Evolutionary conservation across 2,797 vertebrate genomes (phyloP).

Genomic region (Linurgus olivaceus): DNA sequence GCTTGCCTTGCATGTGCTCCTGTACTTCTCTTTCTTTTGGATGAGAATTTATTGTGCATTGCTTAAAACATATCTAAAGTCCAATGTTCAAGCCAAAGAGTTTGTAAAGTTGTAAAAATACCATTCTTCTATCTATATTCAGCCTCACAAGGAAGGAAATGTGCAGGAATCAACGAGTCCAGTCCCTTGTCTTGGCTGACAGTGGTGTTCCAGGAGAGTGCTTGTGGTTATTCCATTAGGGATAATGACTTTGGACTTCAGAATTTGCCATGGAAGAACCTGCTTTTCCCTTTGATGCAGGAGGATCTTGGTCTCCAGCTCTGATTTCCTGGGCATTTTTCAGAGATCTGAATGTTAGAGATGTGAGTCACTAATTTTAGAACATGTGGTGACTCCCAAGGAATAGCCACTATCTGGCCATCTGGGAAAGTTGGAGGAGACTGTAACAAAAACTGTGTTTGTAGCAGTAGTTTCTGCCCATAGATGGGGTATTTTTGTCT

Average conservation of each 20-base stretch:
- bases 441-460: not conserved
- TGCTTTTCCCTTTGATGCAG: not conserved
- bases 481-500: not conserved
- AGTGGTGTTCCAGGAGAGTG: not conserved
- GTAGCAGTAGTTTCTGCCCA: not conserved
- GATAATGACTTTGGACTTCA: not conserved
- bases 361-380: not conserved
- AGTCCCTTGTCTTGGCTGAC: not conserved
- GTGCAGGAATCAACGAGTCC: not conserved
- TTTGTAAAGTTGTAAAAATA: constrained; percentile 33
- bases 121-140: not conserved
- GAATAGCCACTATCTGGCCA: constrained; percentile 3
- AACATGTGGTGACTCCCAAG: not conserved
- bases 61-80: not conserved
- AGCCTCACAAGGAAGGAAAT: not conserved
- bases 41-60: not conserved
- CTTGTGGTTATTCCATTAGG: not conserved
- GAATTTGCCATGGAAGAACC: not conserved
- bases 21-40: not conserved
- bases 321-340: not conserved
- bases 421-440: not conserved
- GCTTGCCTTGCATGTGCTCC: not conserved
- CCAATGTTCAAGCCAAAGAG: not conserved
- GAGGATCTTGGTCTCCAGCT: not conserved
- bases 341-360: not conserved